Evolutionary conservation across 2,797 vertebrate species (phyloP), one percentile per base, ranked within the genome.

Genomic region (Nyctibius grandis): DNA sequence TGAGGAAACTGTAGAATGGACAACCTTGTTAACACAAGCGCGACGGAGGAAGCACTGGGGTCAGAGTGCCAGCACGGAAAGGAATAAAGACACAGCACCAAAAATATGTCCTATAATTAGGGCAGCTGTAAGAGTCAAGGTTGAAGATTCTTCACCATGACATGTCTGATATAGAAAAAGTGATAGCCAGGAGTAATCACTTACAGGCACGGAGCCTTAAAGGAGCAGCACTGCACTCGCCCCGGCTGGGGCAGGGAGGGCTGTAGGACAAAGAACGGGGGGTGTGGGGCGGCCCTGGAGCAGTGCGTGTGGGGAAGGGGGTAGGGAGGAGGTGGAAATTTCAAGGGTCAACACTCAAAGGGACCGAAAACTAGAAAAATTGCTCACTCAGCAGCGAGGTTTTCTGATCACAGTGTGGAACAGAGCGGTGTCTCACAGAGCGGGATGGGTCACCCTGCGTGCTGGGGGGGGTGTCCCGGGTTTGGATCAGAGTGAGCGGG

Each of bases 71-170:
- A 83, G 94, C 89, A 88, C 20, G 19, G 96, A 84, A 82, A 97
- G 97, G 95, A 91, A 97, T 96, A 92, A 97, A 97, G 97, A 97
- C 96, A 92, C 97, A 94, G 93, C 91, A 95, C 95, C 97, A 97
- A 97, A 97, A 97, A 97, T 96, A 96, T 96, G 97, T 97, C 97
- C 97, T 97, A 94, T 97, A 97, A 97, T 97, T 97, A 97, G 97
- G 97, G 97, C 97, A 96, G 90, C 96, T 97, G 89, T 85, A 96
- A 95, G 97, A 97, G 97, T 97, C 97, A 97, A 97, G 97, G 96
- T 97, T 97, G 96, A 97, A 96, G 94, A 97, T 97, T 96, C 95
- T 97, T 97, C 96, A 97, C 95, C 95, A 45, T 97, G 97, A 97
- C 97, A 97, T 8, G 85, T 96, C 96, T 97, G 96, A 96, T 96